Evolutionary conservation across 2,797 vertebrate genomes (phyloP).

Genomic region (Catostomus latipinnis): DNA sequence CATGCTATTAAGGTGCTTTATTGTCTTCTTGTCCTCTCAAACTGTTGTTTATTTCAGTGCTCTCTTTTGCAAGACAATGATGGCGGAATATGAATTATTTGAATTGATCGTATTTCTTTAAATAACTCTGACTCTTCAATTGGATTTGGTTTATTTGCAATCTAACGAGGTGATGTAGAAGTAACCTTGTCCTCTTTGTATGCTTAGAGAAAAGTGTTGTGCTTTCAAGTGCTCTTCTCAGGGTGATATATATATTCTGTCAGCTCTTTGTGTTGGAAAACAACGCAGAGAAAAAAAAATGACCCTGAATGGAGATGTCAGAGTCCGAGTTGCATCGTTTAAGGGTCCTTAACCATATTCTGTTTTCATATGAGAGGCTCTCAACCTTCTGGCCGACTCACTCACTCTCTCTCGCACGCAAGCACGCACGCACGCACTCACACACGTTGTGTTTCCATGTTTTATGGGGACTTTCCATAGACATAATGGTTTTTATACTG

Average conservation of each 20-base stretch:
- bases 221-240: constrained; percentile 55
- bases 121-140: constrained; percentile 32
- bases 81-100: constrained; percentile 29
- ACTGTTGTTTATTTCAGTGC: constrained; percentile 16
- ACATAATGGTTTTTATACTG: too few relatives aligned
- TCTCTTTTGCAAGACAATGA: neutral
- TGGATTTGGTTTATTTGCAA: constrained; percentile 25
- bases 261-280: constrained; percentile 44
- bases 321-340: constrained; percentile 8
- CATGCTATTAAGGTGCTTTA: constrained; percentile 12
- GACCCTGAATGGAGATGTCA: constrained; percentile 56
- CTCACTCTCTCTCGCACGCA: too few relatives aligned
- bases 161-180: constrained; percentile 10
- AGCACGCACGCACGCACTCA: too few relatives aligned
- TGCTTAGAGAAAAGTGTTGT: constrained; percentile 43
- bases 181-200: constrained; percentile 31
- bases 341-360: constrained; percentile 37
- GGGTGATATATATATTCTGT: constrained; percentile 56
- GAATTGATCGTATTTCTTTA: constrained; percentile 15
- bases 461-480: too few relatives aligned
- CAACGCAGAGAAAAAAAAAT: constrained; percentile 39
- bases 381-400: neutral
- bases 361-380: constrained; percentile 23
- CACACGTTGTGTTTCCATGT: too few relatives aligned
- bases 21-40: constrained; percentile 8